Evolutionary conservation across 2,113 vertebrate genomes (phyloP).

Genomic region (Rhinogobius similis): DNA sequence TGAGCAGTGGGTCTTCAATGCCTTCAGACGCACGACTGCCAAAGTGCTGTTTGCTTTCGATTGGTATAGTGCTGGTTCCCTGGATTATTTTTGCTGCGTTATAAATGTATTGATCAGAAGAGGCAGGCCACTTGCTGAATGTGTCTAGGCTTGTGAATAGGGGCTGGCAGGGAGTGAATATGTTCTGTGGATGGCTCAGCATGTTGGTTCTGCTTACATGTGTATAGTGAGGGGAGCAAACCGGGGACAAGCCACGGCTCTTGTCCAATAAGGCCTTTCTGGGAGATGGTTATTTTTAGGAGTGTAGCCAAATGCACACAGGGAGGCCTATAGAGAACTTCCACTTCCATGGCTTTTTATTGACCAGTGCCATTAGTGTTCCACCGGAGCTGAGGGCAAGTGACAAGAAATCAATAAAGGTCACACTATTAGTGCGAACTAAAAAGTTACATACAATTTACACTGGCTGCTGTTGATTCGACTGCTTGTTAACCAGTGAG

Average conservation of each 20-base stretch:
- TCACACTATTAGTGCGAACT: conserved; percentile 70
- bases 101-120: conserved; percentile 62
- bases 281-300: conserved; percentile 71
- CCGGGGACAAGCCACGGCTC: conserved; percentile 25
- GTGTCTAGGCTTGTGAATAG: conserved; percentile 49
- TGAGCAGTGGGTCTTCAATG: conserved; percentile 39
- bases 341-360: conserved; percentile 74
- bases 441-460: conserved; percentile 78
- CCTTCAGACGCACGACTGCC: conserved; percentile 29
- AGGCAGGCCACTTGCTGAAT: conserved; percentile 51
- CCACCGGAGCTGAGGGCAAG: conserved; percentile 62
- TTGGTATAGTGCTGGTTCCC: conserved; percentile 34
- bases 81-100: conserved; percentile 51
- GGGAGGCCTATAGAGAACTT: conserved; percentile 70
- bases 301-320: conserved; percentile 46
- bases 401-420: conserved; percentile 79
- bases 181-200: conserved; percentile 56
- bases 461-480: conserved; percentile 62
- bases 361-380: conserved; percentile 80
- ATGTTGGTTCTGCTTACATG: conserved; percentile 46
- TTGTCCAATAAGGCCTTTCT: conserved; percentile 51
- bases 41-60: conserved; percentile 51
- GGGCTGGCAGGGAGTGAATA: conserved; percentile 47
- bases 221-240: conserved; percentile 43
- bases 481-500: conserved; percentile 74